Evolutionary conservation across 2,797 vertebrate genomes (phyloP).

Genomic region (Sciurus carolinensis): DNA sequence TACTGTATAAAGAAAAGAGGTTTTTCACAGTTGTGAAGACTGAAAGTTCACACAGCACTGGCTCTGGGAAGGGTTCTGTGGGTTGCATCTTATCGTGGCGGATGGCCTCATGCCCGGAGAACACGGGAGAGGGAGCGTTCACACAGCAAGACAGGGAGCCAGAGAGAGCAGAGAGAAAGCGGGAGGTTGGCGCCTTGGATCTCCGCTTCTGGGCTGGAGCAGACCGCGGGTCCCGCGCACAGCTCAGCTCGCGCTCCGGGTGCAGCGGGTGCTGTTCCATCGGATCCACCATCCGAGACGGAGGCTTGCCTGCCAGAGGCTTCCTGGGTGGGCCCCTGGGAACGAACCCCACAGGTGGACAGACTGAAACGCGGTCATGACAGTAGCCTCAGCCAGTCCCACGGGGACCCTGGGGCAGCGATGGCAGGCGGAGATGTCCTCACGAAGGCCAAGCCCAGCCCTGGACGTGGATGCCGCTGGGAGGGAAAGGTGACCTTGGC

Average conservation of each 20-base stretch:
- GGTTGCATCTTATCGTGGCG: too few relatives aligned
- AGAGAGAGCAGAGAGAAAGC: too few relatives aligned
- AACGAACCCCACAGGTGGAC: rapidly evolving
- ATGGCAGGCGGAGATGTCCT: not conserved
- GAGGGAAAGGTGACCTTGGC: not conserved
- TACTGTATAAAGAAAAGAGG: too few relatives aligned
- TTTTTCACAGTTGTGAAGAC: too few relatives aligned
- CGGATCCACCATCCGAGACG: not conserved
- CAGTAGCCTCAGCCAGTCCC: not conserved
- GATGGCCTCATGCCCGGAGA: too few relatives aligned
- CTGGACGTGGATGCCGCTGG: not conserved
- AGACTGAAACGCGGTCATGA: rapidly evolving
- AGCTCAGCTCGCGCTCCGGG: too few relatives aligned
- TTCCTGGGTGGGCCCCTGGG: not conserved
- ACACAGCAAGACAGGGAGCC: too few relatives aligned
- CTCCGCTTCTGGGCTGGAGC: too few relatives aligned
- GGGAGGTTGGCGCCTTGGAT: rapidly evolving
- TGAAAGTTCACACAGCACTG: too few relatives aligned
- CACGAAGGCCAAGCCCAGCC: not conserved
- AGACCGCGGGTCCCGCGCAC: too few relatives aligned
- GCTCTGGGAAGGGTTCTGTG: too few relatives aligned
- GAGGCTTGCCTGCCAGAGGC: not conserved
- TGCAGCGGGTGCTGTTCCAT: not conserved
- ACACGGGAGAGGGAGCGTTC: too few relatives aligned
- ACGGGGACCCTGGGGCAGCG: not conserved